Conservation (phyloP, 2,113 vertebrate genomes). For the Okapia johnstoni region DNA sequence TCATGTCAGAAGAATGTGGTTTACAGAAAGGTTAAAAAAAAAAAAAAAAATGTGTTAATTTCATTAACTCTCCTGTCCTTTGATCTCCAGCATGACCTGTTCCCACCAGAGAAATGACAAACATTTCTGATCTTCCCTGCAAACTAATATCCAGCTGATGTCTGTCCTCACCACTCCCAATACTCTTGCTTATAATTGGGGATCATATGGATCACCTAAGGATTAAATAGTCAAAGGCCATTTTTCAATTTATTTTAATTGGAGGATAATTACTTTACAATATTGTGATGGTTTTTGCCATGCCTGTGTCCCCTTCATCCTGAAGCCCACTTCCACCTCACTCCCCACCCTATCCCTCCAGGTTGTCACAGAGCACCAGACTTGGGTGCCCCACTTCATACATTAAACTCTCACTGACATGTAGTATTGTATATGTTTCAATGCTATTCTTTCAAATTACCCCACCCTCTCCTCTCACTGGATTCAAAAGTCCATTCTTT, state of each 20-base stretch:
- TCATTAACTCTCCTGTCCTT: neutral
- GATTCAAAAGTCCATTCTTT: neutral
- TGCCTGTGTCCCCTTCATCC: neutral
- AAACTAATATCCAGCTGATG: neutral
- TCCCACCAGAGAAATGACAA: neutral
- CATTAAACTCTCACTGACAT: neutral
- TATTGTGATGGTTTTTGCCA: neutral
- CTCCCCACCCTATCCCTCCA: neutral
- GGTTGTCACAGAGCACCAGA: neutral
- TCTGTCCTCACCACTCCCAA: neutral
- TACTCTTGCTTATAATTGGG: neutral
- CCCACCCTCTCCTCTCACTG: neutral
- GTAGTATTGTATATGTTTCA: neutral
- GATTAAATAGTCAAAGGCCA: neutral
- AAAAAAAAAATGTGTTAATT: neutral
- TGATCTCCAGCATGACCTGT: neutral
- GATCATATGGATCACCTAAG: neutral
- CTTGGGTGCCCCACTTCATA: neutral
- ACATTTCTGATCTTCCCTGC: neutral
- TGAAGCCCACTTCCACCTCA: neutral
- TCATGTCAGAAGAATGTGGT: neutral
- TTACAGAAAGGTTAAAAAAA: neutral
- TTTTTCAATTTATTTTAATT: neutral
- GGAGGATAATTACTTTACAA: neutral
- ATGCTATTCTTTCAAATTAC: neutral